Evolutionary conservation across 2,888 invertebrate genomes (phyloP).

Genomic region (Eurytoma californica): DNA sequence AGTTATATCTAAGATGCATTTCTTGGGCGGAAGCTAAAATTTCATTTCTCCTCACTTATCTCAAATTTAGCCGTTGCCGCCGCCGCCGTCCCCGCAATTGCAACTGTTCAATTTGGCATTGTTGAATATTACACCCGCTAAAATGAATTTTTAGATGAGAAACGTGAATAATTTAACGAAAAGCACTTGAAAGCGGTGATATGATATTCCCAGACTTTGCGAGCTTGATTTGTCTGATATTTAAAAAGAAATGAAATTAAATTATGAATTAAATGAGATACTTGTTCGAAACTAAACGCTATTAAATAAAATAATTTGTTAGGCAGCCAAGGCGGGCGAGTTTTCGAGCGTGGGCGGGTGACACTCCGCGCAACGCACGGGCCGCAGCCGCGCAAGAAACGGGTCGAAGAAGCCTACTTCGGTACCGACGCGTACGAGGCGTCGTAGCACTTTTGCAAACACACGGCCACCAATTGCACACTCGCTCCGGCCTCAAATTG

Average conservation of each 20-base stretch:
- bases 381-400: background rate
- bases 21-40: background rate
- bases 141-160: background rate
- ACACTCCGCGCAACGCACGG: background rate
- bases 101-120: background rate
- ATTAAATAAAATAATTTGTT: too few species aligned
- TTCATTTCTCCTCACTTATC: slow-evolving; percentile 5
- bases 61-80: background rate
- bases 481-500: slow-evolving; percentile 47
- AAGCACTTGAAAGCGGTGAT: too few species aligned
- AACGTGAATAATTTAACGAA: too few species aligned
- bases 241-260: too few species aligned
- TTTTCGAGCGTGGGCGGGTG: background rate
- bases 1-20: slow-evolving; percentile 12
- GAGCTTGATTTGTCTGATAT: too few species aligned
- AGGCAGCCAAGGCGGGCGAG: background rate
- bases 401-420: background rate
- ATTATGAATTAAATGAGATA: too few species aligned
- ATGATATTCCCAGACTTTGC: too few species aligned
- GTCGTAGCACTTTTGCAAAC: background rate
- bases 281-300: too few species aligned
- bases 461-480: slow-evolving; percentile 23
- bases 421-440: slow-evolving; percentile 23
- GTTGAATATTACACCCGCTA: background rate
- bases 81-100: background rate